Evolutionary conservation across 2,797 vertebrate genomes (phyloP), one percentile per base, ranked within the genome.

Genomic region (Thunnus albacares): DNA sequence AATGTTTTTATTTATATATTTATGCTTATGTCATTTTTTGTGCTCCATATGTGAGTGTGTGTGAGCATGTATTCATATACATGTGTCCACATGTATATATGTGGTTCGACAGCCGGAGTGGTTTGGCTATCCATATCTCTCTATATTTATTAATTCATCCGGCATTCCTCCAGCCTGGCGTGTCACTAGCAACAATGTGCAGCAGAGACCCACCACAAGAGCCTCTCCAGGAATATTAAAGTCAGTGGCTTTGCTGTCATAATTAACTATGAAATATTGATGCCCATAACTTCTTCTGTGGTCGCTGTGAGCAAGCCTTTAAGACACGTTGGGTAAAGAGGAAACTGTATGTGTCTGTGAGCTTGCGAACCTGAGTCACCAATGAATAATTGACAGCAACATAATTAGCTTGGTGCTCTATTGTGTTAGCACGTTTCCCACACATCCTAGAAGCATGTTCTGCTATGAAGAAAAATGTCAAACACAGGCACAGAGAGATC

Each of bases 201-300:
- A 58, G 18, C 24, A 68, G 68, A 84, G 81, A 75, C 75, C 49
- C 24, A 28, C 71, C 60, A 80, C 87, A 75, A 72, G 74, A 12
- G 12, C 52, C 26, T 90, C 83, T 87, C 79, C 81, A 72, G 77
- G 84, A 91, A 91, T 94, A 94, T 93, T 91, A 91, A 93, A 93
- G 86, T 84, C 89, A 82, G 62, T 77, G 89, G 90, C 91, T 89
- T 89, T 84, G 83, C 86, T 84, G 86, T 92, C 89, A 93, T 95
- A 95, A 95, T 95, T 93, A 95, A 88, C 88, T 85, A 90, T 95
- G 70, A 95, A 95, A 95, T 95, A 95, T 95, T 94, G 88, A 96
- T 95, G 93, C 57, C 52, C 82, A 83, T 86, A 92, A 92, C 90
- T 90, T 92, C 85, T 88, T 84, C 84, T 90, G 81, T 88, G 90